phyloP scores from a whole-genome alignment of 1,140 invertebrate genomes.

The Semibalanus balanoides region DNA sequence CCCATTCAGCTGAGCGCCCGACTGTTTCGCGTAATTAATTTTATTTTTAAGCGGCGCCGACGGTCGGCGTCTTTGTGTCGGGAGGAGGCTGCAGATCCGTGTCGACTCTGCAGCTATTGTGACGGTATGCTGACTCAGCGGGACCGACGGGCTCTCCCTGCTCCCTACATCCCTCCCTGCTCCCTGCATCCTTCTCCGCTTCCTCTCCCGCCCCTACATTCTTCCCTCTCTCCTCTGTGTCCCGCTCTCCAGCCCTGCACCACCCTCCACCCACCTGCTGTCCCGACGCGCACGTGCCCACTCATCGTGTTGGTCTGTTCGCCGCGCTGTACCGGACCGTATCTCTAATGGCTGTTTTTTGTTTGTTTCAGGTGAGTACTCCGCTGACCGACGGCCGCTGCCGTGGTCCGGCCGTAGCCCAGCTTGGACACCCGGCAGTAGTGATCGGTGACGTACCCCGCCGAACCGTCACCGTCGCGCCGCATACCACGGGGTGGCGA shows the following conservation, averaged over 20 bases:
- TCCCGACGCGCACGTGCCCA: background rate
- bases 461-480: too few relatives aligned
- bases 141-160: too few relatives aligned
- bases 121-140: background rate
- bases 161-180: too few relatives aligned
- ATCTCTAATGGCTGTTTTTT: background rate
- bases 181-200: too few relatives aligned
- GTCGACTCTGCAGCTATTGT: background rate
- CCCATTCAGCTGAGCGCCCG: too few relatives aligned
- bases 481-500: too few relatives aligned
- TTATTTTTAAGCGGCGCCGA: background rate
- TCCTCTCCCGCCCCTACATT: too few relatives aligned
- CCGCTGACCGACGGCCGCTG: background rate
- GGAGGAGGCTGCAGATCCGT: background rate
- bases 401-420: too few relatives aligned
- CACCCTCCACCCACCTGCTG: too few relatives aligned
- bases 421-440: background rate
- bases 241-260: too few relatives aligned
- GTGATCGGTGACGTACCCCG: background rate
- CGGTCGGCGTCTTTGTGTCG: background rate
- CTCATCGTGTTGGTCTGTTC: background rate
- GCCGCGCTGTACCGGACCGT: background rate
- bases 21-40: background rate
- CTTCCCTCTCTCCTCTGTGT: too few relatives aligned
- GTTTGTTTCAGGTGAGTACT: background rate